Evolutionary conservation across 2,888 invertebrate species (phyloP).

Genomic region (Oscheius sp.): DNA sequence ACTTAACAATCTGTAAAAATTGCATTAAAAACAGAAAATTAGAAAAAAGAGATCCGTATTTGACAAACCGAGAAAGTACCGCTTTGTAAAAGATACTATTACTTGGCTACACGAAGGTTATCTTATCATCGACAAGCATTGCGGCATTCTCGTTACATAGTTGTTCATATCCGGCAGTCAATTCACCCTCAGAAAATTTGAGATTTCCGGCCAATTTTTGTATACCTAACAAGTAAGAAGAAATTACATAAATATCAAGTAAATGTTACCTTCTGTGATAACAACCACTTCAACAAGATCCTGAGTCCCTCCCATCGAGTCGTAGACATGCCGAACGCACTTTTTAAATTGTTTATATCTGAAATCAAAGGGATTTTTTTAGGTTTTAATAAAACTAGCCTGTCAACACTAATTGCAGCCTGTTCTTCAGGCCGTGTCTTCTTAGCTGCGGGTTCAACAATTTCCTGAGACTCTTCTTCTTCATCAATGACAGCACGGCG

Average conservation of each 20-base stretch:
- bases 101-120: conserved; percentile 58
- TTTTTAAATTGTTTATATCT: conserved; percentile 59
- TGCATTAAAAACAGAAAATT: too few relatives aligned
- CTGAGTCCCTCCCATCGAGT: conserved; percentile 48
- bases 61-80: neutral
- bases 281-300: conserved; percentile 51
- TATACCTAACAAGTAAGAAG: conserved; percentile 36
- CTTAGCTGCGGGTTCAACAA: conserved; percentile 43
- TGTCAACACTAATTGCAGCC: conserved; percentile 60
- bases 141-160: conserved; percentile 62
- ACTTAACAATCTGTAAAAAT: too few relatives aligned
- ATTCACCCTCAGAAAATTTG: conserved; percentile 58
- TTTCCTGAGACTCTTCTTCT: conserved; percentile 6
- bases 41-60: neutral
- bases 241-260: neutral
- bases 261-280: conserved; percentile 42
- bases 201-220: conserved; percentile 52
- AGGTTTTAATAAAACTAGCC: conserved; percentile 34
- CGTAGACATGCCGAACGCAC: conserved; percentile 62
- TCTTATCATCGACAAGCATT: conserved; percentile 61
- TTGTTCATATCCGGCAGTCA: conserved; percentile 62
- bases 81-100: neutral
- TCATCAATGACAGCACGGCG: conserved; percentile 29
- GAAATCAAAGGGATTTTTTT: conserved; percentile 28
- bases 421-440: conserved; percentile 41